Conservation (phyloP, 2,113 vertebrate genomes). For the Phalacrocorax brasilianus region DNA sequence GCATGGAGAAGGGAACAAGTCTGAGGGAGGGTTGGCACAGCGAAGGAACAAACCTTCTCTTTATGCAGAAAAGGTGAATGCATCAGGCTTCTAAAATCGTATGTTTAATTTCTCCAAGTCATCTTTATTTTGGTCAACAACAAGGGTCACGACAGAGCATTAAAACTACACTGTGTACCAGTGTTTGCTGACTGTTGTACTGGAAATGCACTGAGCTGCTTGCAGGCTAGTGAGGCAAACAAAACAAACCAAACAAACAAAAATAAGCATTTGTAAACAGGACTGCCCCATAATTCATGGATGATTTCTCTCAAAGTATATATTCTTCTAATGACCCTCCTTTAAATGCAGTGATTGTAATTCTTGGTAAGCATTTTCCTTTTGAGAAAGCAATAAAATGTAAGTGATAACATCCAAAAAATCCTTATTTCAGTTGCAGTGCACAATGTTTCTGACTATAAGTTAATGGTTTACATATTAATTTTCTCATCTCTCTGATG, state of each 20-base stretch:
- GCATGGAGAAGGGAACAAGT: neutral
- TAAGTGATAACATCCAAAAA: conserved; percentile 40
- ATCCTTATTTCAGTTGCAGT: conserved; percentile 40
- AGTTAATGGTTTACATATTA: conserved; percentile 71
- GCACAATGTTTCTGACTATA: conserved; percentile 47
- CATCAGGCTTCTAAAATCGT: neutral
- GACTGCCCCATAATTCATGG: conserved; percentile 1
- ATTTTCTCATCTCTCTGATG: conserved; percentile 69
- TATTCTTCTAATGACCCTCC: conserved; percentile 49
- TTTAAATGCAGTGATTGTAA: conserved; percentile 46
- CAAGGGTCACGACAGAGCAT: neutral
- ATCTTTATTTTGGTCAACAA: neutral
- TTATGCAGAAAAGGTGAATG: neutral
- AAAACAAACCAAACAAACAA: neutral
- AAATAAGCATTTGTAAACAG: neutral
- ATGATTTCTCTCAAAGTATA: conserved; percentile 31
- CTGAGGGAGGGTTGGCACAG: neutral
- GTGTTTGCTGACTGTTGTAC: neutral
- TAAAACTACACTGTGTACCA: neutral
- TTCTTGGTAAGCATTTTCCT: conserved; percentile 54
- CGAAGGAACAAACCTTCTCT: neutral
- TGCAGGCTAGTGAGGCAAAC: neutral
- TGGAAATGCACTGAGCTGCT: neutral
- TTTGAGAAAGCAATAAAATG: conserved; percentile 57
- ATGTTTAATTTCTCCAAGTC: neutral